phyloP scores from a whole-genome alignment of 2,113 vertebrate genomes.

The Cnemophilus loriae region DNA sequence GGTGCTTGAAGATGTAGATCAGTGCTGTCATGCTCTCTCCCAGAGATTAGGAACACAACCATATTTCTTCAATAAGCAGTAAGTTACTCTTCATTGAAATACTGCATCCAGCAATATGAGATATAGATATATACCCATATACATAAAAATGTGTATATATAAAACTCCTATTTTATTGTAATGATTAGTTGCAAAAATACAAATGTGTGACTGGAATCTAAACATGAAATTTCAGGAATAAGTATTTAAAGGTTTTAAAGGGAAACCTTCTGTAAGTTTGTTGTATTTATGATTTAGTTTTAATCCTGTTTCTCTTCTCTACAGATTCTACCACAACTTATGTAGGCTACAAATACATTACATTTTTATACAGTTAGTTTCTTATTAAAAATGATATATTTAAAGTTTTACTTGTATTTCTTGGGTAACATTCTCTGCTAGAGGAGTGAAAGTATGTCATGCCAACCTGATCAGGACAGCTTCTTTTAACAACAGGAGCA shows the following conservation, averaged over 20 bases:
- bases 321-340: neutral
- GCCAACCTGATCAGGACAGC: neutral
- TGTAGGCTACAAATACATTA: neutral
- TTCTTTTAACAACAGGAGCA: neutral
- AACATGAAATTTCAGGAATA: neutral
- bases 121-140: neutral
- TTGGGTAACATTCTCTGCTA: neutral
- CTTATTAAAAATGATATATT: neutral
- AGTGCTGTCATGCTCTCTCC: conserved; percentile 93
- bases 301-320: neutral
- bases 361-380: neutral
- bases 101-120: neutral
- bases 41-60: conserved; percentile 90
- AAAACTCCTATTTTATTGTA: neutral
- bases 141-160: neutral
- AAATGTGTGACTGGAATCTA: neutral
- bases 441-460: neutral
- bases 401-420: neutral
- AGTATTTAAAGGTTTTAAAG: neutral
- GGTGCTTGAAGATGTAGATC: conserved; percentile 95
- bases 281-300: neutral
- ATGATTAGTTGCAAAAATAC: neutral
- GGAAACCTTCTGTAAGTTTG: neutral
- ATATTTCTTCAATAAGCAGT: conserved; percentile 97
- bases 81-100: conserved; percentile 62